Base-by-base conservation (phyloP, 2,113 vertebrate genomes). In the Silurus meridionalis region DNA sequence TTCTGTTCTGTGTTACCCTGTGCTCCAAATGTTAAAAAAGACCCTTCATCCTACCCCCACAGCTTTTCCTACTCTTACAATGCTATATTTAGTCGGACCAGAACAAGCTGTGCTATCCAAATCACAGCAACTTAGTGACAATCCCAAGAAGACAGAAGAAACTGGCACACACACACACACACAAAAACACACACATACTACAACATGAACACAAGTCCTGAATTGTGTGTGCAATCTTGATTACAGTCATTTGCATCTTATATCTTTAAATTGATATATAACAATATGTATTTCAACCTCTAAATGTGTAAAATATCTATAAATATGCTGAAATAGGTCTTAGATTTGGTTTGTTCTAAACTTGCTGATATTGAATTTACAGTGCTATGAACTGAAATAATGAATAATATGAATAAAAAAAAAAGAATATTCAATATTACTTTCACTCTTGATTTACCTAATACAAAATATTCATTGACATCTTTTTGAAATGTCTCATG, bases 61-160 rank as follows among this genome's bases (percentile, higher is more conserved):
- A 74, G 71, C 78, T 60, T 71, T 85, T 88, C 87, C 83, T 85
- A 80, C 75, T 89, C 78, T 82, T 57, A 55, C 78, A 57, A 64
- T 57, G 78, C 89, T 91, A 89, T 89, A 90, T 91, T 90, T 91
- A 91, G 88, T 83, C 58, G 28, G 83, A 61, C 37, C 78, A 82
- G 90, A 87, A 91, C 90, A 91, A 82, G 53, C 64, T 87, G 89
- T 91, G 85, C 90, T 77, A 85, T 66, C 85, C 71, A 87, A 74
- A 86, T 60, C 88, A 88, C 83, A 84, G 61, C 66, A 75, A 82
- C 83, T 80, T 63, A 53, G 53, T 78, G 82, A 67, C 37, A 80
- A 79, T 69, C 0, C 89, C 19, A 74, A 63, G 52, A 77, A 69
- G 74, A 77, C 86, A 88, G 91, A 67, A 83, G 11, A 66, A 60